These are phyloP conservation scores for Idaea aversata DNA, from an alignment of 2,888 invertebrate genomes.

Conservation along the genomic window DNA sequence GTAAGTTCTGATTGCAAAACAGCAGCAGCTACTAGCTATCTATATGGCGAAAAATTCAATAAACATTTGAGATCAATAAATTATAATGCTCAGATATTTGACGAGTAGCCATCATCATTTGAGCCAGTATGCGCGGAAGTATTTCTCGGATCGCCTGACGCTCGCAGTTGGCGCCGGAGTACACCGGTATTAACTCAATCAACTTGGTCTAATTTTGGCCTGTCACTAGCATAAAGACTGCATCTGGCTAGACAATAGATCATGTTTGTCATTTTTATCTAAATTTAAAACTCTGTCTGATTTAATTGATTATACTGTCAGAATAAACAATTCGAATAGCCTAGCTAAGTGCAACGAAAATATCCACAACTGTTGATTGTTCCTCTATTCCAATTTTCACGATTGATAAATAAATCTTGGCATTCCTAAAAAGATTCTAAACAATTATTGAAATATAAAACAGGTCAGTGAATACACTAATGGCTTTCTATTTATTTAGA, in stretches of 20 bases:
- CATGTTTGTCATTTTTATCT: background rate
- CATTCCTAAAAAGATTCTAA: background rate
- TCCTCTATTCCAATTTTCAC: background rate
- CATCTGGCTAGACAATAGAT: background rate
- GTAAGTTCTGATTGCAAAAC: background rate
- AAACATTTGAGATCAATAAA: background rate
- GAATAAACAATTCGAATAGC: background rate
- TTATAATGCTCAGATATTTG: background rate
- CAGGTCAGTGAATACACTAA: background rate
- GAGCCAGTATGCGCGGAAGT: background rate
- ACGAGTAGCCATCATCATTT: slow-evolving; percentile 1
- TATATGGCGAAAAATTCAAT: slow-evolving; percentile 8
- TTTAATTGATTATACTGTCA: background rate
- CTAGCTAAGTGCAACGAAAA: background rate
- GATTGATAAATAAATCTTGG: background rate
- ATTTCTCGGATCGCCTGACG: slow-evolving; percentile 9
- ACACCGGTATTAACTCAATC: background rate
- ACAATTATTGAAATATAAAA: slow-evolving; percentile 1
- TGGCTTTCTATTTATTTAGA: slow-evolving; percentile 5
- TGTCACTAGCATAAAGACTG: background rate
- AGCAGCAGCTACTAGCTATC: background rate
- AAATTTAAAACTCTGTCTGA: background rate
- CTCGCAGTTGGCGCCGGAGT: slow-evolving; percentile 12
- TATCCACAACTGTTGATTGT: background rate
- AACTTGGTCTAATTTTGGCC: background rate